These are phyloP conservation scores for Drosophila mojavensis DNA, from an alignment of 1,140 invertebrate species.

Conservation along the genomic window DNA sequence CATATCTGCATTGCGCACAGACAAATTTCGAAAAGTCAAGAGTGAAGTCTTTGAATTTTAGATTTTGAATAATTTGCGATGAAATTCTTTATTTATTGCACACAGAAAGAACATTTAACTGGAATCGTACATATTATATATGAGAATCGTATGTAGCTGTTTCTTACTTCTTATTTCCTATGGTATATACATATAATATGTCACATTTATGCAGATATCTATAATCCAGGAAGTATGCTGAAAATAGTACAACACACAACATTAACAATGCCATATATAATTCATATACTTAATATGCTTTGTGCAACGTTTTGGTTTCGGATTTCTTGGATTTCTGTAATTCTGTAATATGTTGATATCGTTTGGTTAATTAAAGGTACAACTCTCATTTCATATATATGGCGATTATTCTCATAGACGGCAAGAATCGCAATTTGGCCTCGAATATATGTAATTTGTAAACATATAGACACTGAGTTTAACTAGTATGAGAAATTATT, in stretches of 20 bases:
- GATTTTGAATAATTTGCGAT: slow-evolving; percentile 60
- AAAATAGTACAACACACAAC: slow-evolving; percentile 45
- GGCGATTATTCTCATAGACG: slow-evolving; percentile 36
- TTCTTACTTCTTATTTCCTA: slow-evolving; percentile 25
- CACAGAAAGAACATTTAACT: slow-evolving; percentile 64
- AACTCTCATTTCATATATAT: slow-evolving; percentile 57
- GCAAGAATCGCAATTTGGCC: slow-evolving; percentile 43
- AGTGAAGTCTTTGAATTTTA: slow-evolving; percentile 10
- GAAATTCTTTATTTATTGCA: slow-evolving; percentile 64
- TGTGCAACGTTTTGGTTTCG: slow-evolving; percentile 67
- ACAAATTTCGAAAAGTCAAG: slow-evolving; percentile 60
- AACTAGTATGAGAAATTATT: slow-evolving; percentile 1
- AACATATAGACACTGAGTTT: slow-evolving; percentile 28
- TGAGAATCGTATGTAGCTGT: slow-evolving; percentile 52
- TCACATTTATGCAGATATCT: slow-evolving; percentile 45
- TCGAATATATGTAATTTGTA: slow-evolving; percentile 14
- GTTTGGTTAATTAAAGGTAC: slow-evolving; percentile 58
- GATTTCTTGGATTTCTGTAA: slow-evolving; percentile 39
- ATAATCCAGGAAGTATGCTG: slow-evolving; percentile 44
- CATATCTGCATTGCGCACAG: slow-evolving; percentile 7
- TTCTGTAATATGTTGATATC: slow-evolving; percentile 28
- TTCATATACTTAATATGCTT: slow-evolving; percentile 40
- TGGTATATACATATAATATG: slow-evolving; percentile 30
- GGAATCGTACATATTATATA: slow-evolving; percentile 27
- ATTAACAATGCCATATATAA: slow-evolving; percentile 53